Percentiles rank a stretch among this genome's conserved stretches.
phyloP scores from a whole-genome alignment of 2,888 invertebrate species.

The Chymomyza amoena region DNA sequence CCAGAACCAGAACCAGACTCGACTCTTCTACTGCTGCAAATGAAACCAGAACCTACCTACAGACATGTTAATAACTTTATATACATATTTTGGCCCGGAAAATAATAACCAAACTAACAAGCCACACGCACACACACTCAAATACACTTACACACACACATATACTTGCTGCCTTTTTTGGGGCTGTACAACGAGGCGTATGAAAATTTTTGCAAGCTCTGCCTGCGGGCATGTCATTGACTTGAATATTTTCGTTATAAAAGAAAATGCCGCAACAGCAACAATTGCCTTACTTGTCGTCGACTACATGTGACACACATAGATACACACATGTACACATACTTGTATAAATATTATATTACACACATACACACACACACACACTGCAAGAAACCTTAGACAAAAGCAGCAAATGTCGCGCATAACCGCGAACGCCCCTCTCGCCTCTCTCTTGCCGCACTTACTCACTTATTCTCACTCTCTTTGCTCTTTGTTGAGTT shows the following conservation, averaged over 20 bases:
- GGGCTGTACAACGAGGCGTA: background rate
- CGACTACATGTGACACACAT: slow-evolving; percentile 7
- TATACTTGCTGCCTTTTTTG: background rate
- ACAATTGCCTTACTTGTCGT: slow-evolving; percentile 14
- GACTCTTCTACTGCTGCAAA: slow-evolving; percentile 25
- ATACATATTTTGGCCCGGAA: background rate
- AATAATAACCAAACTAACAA: background rate
- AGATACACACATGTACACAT: slow-evolving; percentile 14
- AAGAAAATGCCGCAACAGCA: slow-evolving; percentile 5
- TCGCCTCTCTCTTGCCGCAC: slow-evolving; percentile 1
- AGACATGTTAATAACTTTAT: background rate
- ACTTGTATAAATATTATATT: slow-evolving; percentile 43
- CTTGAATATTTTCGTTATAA: slow-evolving; percentile 6
- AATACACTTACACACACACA: background rate
- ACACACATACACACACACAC: slow-evolving; percentile 30
- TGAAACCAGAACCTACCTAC: slow-evolving; percentile 45
- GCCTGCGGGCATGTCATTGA: slow-evolving; percentile 4
- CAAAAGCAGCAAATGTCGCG: slow-evolving; percentile 14
- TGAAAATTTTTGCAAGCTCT: slow-evolving; percentile 7
- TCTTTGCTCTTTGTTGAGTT: slow-evolving; percentile 52
- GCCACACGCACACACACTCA: slow-evolving; percentile 1
- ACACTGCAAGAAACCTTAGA: slow-evolving; percentile 57
- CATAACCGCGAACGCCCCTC: background rate
- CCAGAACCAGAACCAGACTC: slow-evolving; percentile 10
- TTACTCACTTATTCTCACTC: background rate